Percentiles rank a stretch among this genome's conserved stretches.
These are phyloP conservation scores for Orchesella flavescens DNA, from an alignment of 2,888 invertebrate genomes.

Conservation along the genomic window DNA sequence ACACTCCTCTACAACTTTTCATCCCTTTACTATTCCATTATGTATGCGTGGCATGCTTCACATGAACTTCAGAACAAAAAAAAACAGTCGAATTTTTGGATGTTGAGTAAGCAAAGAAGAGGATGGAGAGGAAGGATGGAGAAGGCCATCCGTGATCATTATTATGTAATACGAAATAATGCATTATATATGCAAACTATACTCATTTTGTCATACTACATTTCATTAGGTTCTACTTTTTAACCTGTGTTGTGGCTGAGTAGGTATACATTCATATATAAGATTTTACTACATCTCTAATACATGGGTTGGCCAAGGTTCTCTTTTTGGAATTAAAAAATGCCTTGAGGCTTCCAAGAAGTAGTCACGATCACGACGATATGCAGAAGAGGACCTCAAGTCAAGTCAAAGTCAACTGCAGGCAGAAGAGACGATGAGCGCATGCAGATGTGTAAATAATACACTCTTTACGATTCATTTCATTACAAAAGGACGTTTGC, in stretches of 20 bases:
- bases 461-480: not conserved
- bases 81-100: conserved; percentile 2
- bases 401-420: conserved; percentile 15
- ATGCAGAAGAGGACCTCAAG: conserved; percentile 11
- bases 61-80: not conserved
- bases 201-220: not conserved
- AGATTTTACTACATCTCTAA: not conserved
- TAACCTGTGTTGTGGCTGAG: not conserved
- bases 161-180: not conserved
- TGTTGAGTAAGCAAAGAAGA: conserved; percentile 38
- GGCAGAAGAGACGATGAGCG: not conserved
- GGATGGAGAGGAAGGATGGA: conserved; percentile 18
- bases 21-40: not conserved
- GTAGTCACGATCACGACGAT: conserved; percentile 24
- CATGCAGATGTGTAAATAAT: not conserved
- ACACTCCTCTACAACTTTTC: conserved; percentile 8
- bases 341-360: conserved; percentile 55
- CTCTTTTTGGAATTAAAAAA: conserved; percentile 25
- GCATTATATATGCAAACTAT: not conserved
- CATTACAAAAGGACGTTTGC: not conserved
- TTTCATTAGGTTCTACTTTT: not conserved
- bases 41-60: not conserved
- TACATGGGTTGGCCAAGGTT: conserved; percentile 40
- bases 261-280: not conserved
- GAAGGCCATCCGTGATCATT: conserved; percentile 40